Percentiles rank a stretch among this genome's conserved stretches.
phyloP scores from a whole-genome alignment of 2,797 vertebrate genomes.

The Stomatorhinus walkeri region DNA sequence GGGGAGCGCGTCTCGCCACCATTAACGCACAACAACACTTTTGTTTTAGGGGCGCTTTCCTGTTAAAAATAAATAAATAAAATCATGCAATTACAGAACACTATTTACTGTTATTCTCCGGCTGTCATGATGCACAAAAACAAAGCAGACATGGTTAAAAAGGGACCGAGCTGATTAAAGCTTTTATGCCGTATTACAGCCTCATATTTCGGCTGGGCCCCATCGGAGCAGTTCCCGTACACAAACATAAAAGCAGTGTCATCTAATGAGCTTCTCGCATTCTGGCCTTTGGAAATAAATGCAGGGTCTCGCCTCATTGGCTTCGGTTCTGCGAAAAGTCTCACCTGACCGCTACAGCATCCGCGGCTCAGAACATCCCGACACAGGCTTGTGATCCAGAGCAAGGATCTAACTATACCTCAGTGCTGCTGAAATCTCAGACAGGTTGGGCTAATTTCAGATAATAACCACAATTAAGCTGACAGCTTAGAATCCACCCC shows the following conservation, averaged over 20 bases:
- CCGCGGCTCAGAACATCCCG: background rate
- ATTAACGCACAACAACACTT: background rate
- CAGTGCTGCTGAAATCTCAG: background rate
- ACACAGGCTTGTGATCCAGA: background rate
- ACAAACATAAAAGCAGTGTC: background rate
- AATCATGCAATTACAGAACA: background rate
- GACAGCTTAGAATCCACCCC: background rate
- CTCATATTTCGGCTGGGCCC: background rate
- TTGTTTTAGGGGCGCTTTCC: background rate
- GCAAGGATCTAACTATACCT: background rate
- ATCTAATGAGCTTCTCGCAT: background rate
- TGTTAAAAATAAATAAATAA: background rate
- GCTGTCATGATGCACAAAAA: background rate
- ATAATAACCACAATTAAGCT: background rate
- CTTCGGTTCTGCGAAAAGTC: background rate
- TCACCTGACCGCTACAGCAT: background rate
- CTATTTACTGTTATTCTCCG: background rate
- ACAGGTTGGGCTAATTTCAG: background rate
- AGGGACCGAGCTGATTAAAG: background rate
- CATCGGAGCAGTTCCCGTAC: background rate
- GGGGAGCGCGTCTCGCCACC: background rate
- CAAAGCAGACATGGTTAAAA: background rate
- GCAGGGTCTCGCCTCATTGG: background rate
- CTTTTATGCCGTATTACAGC: background rate
- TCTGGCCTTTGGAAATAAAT: background rate